Evolutionary conservation across 2,888 invertebrate genomes (phyloP).

Genomic region (Pediacus dermestoides): DNA sequence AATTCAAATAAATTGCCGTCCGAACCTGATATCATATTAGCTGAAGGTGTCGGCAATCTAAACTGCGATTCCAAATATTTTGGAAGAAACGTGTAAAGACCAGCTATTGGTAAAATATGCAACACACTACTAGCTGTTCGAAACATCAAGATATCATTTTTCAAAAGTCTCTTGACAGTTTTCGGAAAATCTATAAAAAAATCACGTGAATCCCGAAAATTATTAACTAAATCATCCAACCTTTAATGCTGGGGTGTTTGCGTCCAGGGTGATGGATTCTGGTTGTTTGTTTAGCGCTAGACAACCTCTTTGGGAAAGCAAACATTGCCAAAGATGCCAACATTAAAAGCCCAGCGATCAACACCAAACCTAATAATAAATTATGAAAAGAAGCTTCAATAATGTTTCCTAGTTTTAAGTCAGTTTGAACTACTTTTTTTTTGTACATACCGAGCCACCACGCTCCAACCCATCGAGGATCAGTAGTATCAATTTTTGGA

Average conservation of each 20-base stretch:
- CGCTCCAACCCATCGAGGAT: conserved; percentile 92
- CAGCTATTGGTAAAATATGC: conserved; percentile 87
- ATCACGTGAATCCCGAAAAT: not conserved
- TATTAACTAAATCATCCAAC: conserved; percentile 28
- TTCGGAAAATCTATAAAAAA: conserved; percentile 66
- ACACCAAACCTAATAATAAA: conserved; percentile 64
- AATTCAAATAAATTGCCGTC: conserved; percentile 9
- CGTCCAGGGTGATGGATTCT: conserved; percentile 44
- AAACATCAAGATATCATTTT: conserved; percentile 88
- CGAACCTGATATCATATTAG: conserved; percentile 84
- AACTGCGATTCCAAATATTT: conserved; percentile 93
- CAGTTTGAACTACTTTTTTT: conserved; percentile 6
- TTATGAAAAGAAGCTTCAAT: conserved; percentile 4
- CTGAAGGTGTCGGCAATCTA: conserved; percentile 81
- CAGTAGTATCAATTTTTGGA: conserved; percentile 72
- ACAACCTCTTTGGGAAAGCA: conserved; percentile 81
- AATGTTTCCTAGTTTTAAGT: not conserved
- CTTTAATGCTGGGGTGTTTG: conserved; percentile 52
- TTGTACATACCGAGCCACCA: conserved; percentile 86
- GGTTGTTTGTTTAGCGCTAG: conserved; percentile 47
- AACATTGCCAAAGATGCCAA: conserved; percentile 85
- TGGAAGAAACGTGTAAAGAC: conserved; percentile 87
- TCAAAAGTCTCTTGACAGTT: conserved; percentile 74
- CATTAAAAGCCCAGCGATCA: conserved; percentile 80
- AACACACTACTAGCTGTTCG: conserved; percentile 87